phyloP scores from a whole-genome alignment of 2,888 invertebrate genomes.

The Pimpla rufipes region DNA sequence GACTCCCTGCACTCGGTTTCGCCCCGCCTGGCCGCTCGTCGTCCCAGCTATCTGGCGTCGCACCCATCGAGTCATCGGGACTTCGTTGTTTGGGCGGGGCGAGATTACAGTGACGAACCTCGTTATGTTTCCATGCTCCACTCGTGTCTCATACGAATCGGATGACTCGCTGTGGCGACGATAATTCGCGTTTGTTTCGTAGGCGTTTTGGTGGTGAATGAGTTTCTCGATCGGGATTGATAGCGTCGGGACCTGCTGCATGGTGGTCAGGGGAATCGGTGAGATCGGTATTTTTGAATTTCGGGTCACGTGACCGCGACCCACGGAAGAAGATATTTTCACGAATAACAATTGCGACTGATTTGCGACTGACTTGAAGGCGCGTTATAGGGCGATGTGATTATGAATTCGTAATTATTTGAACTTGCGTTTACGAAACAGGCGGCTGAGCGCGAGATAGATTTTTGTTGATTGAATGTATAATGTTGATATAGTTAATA shows the following conservation, averaged over 20 bases:
- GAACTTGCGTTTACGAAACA: no score
- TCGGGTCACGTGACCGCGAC: background rate
- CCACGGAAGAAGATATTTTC: no score
- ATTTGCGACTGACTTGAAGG: no score
- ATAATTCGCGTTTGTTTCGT: background rate
- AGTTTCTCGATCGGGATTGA: constrained; percentile 3
- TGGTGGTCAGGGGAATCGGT: background rate
- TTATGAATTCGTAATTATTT: no score
- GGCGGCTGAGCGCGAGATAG: no score
- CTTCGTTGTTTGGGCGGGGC: constrained; percentile 59
- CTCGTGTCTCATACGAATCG: constrained; percentile 22
- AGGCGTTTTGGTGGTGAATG: no score
- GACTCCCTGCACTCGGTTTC: background rate
- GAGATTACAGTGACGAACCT: background rate
- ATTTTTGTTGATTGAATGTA: no score
- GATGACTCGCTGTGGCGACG: constrained; percentile 14
- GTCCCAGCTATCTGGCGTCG: background rate
- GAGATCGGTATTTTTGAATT: background rate
- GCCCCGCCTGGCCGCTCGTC: constrained; percentile 17
- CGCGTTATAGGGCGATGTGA: no score
- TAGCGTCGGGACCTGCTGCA: background rate
- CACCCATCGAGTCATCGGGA: constrained; percentile 8
- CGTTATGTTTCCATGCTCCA: background rate
- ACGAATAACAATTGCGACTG: no score
- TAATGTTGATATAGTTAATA: no score